These are phyloP conservation scores for Cygnus olor DNA, from an alignment of 2,797 vertebrate species.

Conservation along the genomic window DNA sequence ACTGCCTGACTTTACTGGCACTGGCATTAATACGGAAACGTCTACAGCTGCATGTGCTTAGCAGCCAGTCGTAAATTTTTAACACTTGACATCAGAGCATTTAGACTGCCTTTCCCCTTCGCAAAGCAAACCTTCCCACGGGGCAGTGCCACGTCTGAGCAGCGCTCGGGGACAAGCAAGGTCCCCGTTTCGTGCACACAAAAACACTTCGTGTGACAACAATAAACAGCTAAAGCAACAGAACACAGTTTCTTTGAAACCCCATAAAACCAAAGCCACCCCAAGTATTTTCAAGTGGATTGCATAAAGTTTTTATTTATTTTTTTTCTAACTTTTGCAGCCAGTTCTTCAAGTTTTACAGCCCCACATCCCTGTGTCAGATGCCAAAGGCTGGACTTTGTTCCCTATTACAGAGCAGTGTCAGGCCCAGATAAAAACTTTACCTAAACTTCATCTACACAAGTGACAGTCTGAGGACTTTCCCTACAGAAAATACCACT, in stretches of 20 bases:
- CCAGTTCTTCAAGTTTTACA: background rate
- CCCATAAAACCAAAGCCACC: background rate
- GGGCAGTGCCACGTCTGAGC: rapidly evolving
- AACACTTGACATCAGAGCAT: background rate
- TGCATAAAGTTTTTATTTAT: background rate
- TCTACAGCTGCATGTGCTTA: background rate
- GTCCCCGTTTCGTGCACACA: too few relatives aligned
- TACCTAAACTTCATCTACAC: background rate
- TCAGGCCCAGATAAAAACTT: background rate
- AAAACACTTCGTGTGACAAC: background rate
- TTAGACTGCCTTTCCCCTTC: background rate
- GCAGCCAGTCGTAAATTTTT: background rate
- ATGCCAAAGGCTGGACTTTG: background rate
- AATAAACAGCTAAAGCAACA: background rate
- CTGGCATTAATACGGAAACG: background rate
- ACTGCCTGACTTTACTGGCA: background rate
- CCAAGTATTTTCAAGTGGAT: background rate
- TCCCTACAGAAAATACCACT: background rate
- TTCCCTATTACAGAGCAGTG: background rate
- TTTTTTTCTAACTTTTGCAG: background rate
- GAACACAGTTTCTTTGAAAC: background rate
- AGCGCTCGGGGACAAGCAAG: rapidly evolving
- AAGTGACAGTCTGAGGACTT: background rate
- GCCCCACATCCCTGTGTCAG: background rate
- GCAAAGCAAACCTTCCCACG: background rate